Evolutionary conservation across 1,140 invertebrate species (phyloP).

Genomic region (Trichogramma pretiosum): DNA sequence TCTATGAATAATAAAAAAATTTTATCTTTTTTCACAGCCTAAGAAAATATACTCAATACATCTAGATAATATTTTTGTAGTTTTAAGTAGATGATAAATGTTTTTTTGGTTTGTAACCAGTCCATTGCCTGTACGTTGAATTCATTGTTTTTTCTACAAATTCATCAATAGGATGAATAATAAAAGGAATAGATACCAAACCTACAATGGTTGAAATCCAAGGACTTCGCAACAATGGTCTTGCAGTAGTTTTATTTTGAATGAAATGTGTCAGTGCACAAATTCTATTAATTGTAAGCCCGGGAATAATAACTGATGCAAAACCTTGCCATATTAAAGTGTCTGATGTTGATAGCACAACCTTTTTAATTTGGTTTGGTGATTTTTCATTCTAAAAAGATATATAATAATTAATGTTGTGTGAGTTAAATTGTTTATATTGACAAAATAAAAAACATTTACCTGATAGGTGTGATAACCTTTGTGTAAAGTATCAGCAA

Average conservation of each 20-base stretch:
- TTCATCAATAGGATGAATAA: slow-evolving; percentile 84
- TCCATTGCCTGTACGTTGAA: slow-evolving; percentile 49
- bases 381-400: slow-evolving; percentile 24
- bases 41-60: no score
- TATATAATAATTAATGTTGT: slow-evolving; percentile 24
- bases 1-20: no score
- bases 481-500: slow-evolving; percentile 81
- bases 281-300: slow-evolving; percentile 83
- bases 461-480: slow-evolving; percentile 59
- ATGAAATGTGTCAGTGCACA: slow-evolving; percentile 55
- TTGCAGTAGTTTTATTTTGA: slow-evolving; percentile 43
- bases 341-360: slow-evolving; percentile 63
- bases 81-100: neutral
- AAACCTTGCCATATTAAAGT: slow-evolving; percentile 87
- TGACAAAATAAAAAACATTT: slow-evolving; percentile 36
- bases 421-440: neutral
- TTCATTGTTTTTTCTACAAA: slow-evolving; percentile 76
- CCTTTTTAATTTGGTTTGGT: slow-evolving; percentile 36
- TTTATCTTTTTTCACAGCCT: no score
- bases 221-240: slow-evolving; percentile 47
- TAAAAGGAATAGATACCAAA: slow-evolving; percentile 78
- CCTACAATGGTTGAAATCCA: slow-evolving; percentile 71
- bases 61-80: no score
- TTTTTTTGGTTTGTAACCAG: slow-evolving; percentile 30
- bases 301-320: slow-evolving; percentile 86